phyloP scores from a whole-genome alignment of 2,113 vertebrate genomes.

The Cebidichthys violaceus region DNA sequence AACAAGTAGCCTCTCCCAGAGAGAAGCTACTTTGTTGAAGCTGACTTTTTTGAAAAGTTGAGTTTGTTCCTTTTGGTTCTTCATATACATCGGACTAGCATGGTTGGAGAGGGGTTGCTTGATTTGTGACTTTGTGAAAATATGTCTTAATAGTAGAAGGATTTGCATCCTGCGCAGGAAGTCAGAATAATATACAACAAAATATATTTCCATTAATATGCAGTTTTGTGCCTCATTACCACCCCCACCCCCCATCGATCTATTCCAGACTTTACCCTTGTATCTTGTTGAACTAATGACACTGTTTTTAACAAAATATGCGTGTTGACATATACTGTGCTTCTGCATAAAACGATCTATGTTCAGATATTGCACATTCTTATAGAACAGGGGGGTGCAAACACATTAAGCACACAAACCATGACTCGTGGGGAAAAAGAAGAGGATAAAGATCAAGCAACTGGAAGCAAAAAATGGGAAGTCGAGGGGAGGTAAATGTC shows the following conservation, averaged over 20 bases:
- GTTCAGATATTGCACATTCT: not conserved
- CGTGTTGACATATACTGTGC: not conserved
- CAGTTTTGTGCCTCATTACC: not conserved
- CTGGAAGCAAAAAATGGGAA: conserved; percentile 45
- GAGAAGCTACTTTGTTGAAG: conserved; percentile 6
- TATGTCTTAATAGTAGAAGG: not conserved
- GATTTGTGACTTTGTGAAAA: conserved; percentile 23
- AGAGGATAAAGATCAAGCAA: conserved; percentile 22
- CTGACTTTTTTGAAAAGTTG: not conserved
- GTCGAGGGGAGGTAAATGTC: conserved; percentile 62
- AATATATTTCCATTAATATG: not conserved
- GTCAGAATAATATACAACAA: not conserved
- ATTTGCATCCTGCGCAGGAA: conserved; percentile 26
- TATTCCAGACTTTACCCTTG: not conserved
- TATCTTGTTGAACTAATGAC: not conserved
- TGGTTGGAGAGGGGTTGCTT: not conserved
- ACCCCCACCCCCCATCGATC: not conserved
- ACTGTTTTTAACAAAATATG: not conserved
- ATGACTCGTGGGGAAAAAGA: conserved; percentile 21
- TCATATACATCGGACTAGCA: conserved; percentile 23
- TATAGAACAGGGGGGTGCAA: not conserved
- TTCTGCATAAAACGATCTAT: not conserved
- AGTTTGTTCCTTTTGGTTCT: conserved; percentile 3
- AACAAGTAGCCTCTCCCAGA: conserved; percentile 11
- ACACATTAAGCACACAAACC: conserved; percentile 14